phyloP scores from a whole-genome alignment of 2,113 vertebrate genomes.

The Alethe diademata region DNA sequence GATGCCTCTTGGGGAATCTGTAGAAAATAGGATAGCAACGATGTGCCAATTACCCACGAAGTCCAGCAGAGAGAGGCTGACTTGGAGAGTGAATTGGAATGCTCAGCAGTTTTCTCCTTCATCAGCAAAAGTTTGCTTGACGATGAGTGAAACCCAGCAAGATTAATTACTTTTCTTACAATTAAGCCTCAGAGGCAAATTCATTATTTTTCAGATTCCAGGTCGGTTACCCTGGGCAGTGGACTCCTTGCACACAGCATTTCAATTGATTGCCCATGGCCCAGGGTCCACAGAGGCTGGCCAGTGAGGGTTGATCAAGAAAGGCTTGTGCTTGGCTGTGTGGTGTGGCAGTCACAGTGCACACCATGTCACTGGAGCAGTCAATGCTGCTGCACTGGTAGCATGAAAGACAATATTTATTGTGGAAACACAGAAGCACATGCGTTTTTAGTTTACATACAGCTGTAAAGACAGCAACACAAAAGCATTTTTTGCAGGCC shows the following conservation, averaged over 20 bases:
- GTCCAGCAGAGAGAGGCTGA: background rate
- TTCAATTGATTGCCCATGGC: background rate
- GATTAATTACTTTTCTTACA: slow-evolving; percentile 35
- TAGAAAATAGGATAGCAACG: background rate
- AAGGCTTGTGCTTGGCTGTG: background rate
- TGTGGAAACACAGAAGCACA: background rate
- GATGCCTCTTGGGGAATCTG: background rate
- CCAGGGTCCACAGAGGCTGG: background rate
- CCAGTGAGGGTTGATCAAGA: background rate
- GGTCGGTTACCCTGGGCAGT: background rate
- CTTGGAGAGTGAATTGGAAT: background rate
- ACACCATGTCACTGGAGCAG: background rate
- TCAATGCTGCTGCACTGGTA: background rate
- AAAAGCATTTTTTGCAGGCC: background rate
- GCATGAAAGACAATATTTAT: background rate
- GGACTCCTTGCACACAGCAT: background rate
- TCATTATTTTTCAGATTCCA: background rate
- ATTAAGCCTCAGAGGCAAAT: background rate
- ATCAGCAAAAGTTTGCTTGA: background rate
- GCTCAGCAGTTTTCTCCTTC: slow-evolving; percentile 7
- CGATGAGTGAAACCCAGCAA: background rate
- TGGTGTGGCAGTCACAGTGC: background rate
- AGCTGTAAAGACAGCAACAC: background rate
- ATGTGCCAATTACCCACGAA: background rate
- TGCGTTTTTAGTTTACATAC: background rate